phyloP scores from a whole-genome alignment of 2,888 invertebrate species.

The Synergus japonicus region DNA sequence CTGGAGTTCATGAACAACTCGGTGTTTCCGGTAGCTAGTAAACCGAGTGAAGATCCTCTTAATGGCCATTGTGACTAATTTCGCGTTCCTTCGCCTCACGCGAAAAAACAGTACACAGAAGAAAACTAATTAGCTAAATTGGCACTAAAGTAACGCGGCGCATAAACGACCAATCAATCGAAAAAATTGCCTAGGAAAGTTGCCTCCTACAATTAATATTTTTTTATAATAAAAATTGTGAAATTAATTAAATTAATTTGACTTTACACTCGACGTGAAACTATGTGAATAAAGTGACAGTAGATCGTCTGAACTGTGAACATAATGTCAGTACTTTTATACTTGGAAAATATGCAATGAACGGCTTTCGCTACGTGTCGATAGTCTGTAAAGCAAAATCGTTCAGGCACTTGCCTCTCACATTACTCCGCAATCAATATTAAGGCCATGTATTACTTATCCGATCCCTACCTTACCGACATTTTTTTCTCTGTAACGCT shows the following conservation, averaged over 20 bases:
- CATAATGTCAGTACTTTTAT: constrained; percentile 23
- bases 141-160: not conserved
- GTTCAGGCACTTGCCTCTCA: constrained; percentile 19
- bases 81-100: constrained; percentile 23
- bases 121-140: not conserved
- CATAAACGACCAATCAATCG: not conserved
- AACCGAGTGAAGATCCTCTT: constrained; percentile 40
- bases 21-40: constrained; percentile 3
- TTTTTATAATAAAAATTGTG: not conserved
- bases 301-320: constrained; percentile 8
- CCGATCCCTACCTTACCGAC: no score
- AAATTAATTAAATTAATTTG: not conserved
- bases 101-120: not conserved
- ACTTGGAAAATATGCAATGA: constrained; percentile 32
- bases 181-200: not conserved
- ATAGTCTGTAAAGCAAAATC: constrained; percentile 14
- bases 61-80: constrained; percentile 38
- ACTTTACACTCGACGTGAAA: not conserved
- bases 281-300: not conserved
- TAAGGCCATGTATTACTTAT: no score
- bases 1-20: constrained; percentile 3
- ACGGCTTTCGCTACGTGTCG: constrained; percentile 29
- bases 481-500: no score
- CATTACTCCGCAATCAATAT: not conserved
- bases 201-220: no score